phyloP scores from a whole-genome alignment of 2,888 invertebrate genomes.

The Drosophila anceps region DNA sequence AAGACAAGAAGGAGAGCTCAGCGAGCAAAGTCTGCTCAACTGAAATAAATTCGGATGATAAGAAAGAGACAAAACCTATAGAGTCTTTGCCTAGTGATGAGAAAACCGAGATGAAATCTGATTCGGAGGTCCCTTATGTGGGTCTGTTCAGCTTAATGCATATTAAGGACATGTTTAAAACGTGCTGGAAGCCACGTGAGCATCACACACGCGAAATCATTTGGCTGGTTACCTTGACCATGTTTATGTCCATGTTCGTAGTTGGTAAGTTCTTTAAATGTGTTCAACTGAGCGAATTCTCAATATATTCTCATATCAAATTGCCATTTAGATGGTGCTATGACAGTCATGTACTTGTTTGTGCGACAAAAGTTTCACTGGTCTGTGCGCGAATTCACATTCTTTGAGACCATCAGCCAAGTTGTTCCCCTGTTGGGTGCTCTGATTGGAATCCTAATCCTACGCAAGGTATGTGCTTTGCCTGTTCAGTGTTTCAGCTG shows the following conservation, averaged over 20 bases:
- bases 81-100: background rate
- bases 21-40: conserved; percentile 1
- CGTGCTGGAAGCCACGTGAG: conserved; percentile 81
- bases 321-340: conserved; percentile 73
- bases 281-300: too few relatives aligned
- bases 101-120: background rate
- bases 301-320: background rate
- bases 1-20: background rate
- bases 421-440: conserved; percentile 87
- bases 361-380: conserved; percentile 89
- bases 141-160: conserved; percentile 71
- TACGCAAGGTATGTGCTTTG: conserved; percentile 85
- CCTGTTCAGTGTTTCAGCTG: background rate
- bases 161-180: conserved; percentile 81
- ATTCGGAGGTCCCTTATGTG: conserved; percentile 14
- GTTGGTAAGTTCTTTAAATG: conserved; percentile 60
- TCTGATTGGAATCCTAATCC: conserved; percentile 87
- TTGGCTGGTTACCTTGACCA: conserved; percentile 81
- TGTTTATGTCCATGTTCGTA: conserved; percentile 81
- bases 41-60: conserved; percentile 5
- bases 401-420: conserved; percentile 87
- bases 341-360: conserved; percentile 88
- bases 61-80: background rate
- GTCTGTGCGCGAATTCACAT: conserved; percentile 88
- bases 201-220: conserved; percentile 81